Base-by-base conservation (phyloP, 2,888 invertebrate genomes). In the Papilio gigon region DNA sequence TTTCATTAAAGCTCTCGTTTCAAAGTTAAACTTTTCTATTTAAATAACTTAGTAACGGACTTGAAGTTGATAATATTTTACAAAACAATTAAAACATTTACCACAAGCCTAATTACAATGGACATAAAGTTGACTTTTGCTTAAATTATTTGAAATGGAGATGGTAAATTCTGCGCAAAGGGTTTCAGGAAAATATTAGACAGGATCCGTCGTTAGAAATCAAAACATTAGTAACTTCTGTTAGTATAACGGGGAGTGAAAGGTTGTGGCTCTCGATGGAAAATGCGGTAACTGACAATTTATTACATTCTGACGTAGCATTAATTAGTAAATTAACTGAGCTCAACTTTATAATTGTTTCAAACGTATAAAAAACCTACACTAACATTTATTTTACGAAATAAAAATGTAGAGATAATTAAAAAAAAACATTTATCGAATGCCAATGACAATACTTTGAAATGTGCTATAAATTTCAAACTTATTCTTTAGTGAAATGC, bases 181-280 rank as follows among this genome's bases (percentile, higher is more conserved):
- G 85, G 80, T 77, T 76, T 76, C 68, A 71, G 73, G 74, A 78
- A 87, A 84, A 86, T 88, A 88, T 87, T 83, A 85, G 85, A 86
- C 84, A 80, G 86, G 87, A 87, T 80, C 83, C 86, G 82, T 86
- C 86, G 86, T 88, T 88, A 84, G 84, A 87, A 89, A 89, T 88
- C 89, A 88, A 89, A 89, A 88, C 85, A 85, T 88, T 83, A 80
- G 72, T 72, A 78, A 79, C 75, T 81, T 80, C 71, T 72, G 62
- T 72, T 72, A 74, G 76, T 72, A 79, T 80, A 78, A 78, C 80
- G 76, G 78, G 78, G 65, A 60, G 83, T 75, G 78, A 68, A 71
- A 73, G 74, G 72, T 65, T 60, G 73, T 22, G 14, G 30, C 53
- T 30, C 71, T 22, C 56, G 30, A 9, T 44, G 53, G 37, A 73